Conservation (phyloP, 35 echinoderm and acorn worm genomes). For the Stichopus chloronotus region DNA sequence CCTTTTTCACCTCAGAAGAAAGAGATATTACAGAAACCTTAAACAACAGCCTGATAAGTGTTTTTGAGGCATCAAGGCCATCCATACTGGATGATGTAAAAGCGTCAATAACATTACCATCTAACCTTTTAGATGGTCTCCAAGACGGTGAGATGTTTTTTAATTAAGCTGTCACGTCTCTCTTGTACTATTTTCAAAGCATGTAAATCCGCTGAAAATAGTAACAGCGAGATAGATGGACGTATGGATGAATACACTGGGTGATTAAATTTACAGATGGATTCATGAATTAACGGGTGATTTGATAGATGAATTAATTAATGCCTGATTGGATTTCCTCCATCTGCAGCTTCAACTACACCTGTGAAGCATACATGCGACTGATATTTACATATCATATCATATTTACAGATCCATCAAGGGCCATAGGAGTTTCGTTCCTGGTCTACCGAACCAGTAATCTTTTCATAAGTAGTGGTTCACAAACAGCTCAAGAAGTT, state of each 20-base stretch:
- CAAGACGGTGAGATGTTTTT: slow-evolving; percentile 14
- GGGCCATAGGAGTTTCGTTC: neutral
- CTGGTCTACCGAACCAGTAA: neutral
- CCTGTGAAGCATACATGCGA: no score
- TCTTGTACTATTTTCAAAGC: no score
- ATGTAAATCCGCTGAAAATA: no score
- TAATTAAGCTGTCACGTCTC: no score
- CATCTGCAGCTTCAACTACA: no score
- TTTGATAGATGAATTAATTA: no score
- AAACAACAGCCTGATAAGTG: neutral
- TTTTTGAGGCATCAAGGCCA: neutral
- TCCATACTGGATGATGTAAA: slow-evolving; percentile 5
- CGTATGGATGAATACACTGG: no score
- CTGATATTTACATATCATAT: neutral
- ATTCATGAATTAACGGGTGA: no score
- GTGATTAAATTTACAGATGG: no score
- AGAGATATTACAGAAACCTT: neutral
- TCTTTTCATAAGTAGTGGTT: slow-evolving; percentile 1
- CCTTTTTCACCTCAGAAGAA: neutral
- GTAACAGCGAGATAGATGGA: no score
- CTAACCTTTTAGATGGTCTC: neutral
- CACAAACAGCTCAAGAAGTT: neutral
- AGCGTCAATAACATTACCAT: slow-evolving; percentile 6
- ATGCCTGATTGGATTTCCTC: no score
- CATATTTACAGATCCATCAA: neutral